Percentiles rank a stretch among this genome's conserved stretches.
Conservation (phyloP, 2,888 invertebrate genomes). For the Linhomoeus sp. region DNA sequence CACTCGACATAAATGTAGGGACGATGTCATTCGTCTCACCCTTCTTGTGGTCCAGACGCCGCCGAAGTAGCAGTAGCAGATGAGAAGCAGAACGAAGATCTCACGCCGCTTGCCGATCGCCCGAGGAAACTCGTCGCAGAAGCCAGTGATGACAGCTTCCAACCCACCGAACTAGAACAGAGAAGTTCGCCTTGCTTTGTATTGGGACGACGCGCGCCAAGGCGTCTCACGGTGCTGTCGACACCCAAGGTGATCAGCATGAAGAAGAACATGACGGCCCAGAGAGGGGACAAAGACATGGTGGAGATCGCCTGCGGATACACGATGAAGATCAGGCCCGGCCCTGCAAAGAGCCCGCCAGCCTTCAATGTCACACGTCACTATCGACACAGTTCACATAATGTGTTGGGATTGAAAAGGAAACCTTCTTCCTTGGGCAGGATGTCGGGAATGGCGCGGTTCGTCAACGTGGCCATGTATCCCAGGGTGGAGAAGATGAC, state of each 20-base stretch:
- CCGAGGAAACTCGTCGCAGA: constrained; percentile 76
- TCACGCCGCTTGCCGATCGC: constrained; percentile 58
- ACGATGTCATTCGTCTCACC: too few relatives aligned
- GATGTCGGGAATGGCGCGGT: constrained; percentile 65
- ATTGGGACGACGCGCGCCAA: neutral
- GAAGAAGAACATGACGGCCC: constrained; percentile 85
- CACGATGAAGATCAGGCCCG: constrained; percentile 75
- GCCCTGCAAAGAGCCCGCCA: constrained; percentile 36
- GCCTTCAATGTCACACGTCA: neutral
- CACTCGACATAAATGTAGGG: too few relatives aligned
- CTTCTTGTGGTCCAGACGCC: constrained; percentile 80
- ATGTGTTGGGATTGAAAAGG: neutral
- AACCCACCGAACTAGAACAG: constrained; percentile 54
- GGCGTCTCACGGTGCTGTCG: constrained; percentile 32
- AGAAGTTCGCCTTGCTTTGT: neutral
- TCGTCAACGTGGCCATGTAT: constrained; percentile 76
- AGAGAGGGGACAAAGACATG: constrained; percentile 75
- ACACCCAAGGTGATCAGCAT: constrained; percentile 76
- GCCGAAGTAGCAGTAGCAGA: constrained; percentile 66
- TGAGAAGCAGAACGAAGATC: constrained; percentile 57
- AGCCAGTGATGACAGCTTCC: constrained; percentile 79
- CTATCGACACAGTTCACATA: neutral
- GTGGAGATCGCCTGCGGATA: constrained; percentile 88
- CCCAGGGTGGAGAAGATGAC: constrained; percentile 94
- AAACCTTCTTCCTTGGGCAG: constrained; percentile 8